Base-by-base conservation (phyloP, 2,888 invertebrate genomes). In the Andrena fulva region DNA sequence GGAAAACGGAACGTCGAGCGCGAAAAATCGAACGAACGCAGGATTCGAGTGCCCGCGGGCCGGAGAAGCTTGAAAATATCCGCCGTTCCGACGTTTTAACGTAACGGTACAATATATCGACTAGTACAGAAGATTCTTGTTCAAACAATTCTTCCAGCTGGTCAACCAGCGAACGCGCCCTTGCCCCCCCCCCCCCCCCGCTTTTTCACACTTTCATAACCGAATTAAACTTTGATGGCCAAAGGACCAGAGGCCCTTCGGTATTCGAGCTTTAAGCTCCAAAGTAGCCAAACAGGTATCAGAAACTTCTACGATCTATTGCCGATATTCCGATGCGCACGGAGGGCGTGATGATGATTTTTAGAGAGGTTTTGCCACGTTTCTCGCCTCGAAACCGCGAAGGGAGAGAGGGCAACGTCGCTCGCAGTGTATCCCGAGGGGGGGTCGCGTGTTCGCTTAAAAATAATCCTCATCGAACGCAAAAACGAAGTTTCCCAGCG, bases 1-100 rank as follows among this genome's bases (percentile, higher is more conserved):
- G 66, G 33, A 20, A 62, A 80, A 80, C 29, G 42, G 29, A 78
- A 77, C 50, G 31, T n/a, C 52, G 76, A 62, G 31, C 68, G 68
- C 56, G 33, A 48, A 54, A 63, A 54, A 59, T 69, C 77, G 77
- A 77, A 63, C 54, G 67, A 77, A 77, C 72, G 54, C 71, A 62
- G 73, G 35, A 48, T 31, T n/a, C n/a, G 31, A 60, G 16, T 16
- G 27, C 2, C 59, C 29, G 29, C 27, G 59, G 16, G 16, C 60
- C 33, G 35, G 33, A 20, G 35, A 35, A 62, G 62, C 33, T 62
- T 20, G 42, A 62, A 35, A 62, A 20, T 33, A 60, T 60, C 27
- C 24, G 54, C 24, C 33, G 2, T n/a, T 24, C 62, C 27, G 60
- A 72, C 71, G 62, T 33, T 35, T 35, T n/a, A 69, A 79, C 56